phyloP scores from a whole-genome alignment of 2,888 invertebrate genomes.

The Phragmatobia fuliginosa region DNA sequence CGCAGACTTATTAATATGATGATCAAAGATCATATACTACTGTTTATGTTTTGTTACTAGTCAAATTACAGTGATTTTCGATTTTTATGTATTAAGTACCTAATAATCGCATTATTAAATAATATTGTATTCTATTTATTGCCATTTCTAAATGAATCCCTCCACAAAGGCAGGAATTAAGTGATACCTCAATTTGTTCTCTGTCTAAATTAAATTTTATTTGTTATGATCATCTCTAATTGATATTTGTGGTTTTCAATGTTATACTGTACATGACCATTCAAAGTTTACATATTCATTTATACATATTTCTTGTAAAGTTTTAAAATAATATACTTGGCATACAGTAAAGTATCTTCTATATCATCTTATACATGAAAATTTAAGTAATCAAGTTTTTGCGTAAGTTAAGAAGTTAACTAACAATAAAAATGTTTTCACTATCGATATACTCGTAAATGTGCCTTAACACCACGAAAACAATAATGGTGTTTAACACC shows the following conservation, averaged over 20 bases:
- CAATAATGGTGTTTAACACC: constrained; percentile 42
- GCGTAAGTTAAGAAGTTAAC: not conserved
- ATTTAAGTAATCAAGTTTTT: not conserved
- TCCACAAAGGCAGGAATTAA: not conserved
- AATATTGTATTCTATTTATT: too few species aligned
- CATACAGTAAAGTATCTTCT: not conserved
- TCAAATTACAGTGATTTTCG: too few species aligned
- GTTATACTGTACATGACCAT: too few species aligned
- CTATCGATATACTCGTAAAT: not conserved
- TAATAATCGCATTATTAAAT: too few species aligned
- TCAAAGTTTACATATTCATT: too few species aligned
- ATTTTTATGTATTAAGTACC: too few species aligned
- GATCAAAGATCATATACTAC: not conserved
- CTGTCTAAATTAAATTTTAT: too few species aligned
- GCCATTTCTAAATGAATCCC: too few species aligned
- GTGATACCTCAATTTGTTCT: too few species aligned
- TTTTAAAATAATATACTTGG: not conserved
- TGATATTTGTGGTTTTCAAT: too few species aligned
- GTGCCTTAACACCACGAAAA: constrained; percentile 47
- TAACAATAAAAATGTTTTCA: not conserved
- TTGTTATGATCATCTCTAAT: too few species aligned
- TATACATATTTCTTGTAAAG: not conserved
- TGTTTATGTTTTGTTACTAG: too few species aligned
- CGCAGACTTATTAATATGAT: not conserved
- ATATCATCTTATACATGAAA: not conserved